A percentile compares a stretch with the other conserved stretches of the same genome.
Conservation (phyloP, 1,140 invertebrate species). For the Leptinotarsa texana region DNA sequence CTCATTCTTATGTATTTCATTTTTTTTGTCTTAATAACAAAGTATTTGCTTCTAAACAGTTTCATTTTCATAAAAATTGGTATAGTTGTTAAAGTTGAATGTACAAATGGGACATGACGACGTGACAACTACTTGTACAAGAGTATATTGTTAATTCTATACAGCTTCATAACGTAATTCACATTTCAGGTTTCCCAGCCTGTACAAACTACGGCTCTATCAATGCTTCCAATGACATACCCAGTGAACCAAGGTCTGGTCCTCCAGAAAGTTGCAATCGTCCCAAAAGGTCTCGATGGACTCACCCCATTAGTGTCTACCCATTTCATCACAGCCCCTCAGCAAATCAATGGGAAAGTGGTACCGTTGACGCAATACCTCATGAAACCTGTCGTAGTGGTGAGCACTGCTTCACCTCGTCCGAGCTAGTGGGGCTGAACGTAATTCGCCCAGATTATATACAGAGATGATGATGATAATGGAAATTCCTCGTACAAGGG, state of each 20-base stretch:
- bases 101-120: no score
- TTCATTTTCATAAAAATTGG: no score
- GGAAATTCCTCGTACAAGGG: no score
- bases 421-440: constrained; percentile 45
- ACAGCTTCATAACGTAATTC: background rate
- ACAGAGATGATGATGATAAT: no score
- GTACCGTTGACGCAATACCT: constrained; percentile 53
- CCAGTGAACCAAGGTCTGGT: constrained; percentile 50
- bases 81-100: no score
- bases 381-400: constrained; percentile 53
- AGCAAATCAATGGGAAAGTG: constrained; percentile 48
- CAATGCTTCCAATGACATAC: constrained; percentile 49
- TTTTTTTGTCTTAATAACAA: no score
- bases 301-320: constrained; percentile 48
- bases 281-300: constrained; percentile 48
- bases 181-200: constrained; percentile 41
- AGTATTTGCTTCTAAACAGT: no score
- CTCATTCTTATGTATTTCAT: no score
- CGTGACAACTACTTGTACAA: constrained; percentile 8
- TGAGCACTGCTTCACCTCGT: constrained; percentile 48
- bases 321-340: constrained; percentile 49
- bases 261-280: constrained; percentile 49
- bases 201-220: constrained; percentile 48
- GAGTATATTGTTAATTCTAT: background rate
- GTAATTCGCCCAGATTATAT: no score